A percentile compares a stretch with the other conserved stretches of the same genome.
Conservation (phyloP, 2,888 invertebrate genomes). For the Uropetala carovei region DNA sequence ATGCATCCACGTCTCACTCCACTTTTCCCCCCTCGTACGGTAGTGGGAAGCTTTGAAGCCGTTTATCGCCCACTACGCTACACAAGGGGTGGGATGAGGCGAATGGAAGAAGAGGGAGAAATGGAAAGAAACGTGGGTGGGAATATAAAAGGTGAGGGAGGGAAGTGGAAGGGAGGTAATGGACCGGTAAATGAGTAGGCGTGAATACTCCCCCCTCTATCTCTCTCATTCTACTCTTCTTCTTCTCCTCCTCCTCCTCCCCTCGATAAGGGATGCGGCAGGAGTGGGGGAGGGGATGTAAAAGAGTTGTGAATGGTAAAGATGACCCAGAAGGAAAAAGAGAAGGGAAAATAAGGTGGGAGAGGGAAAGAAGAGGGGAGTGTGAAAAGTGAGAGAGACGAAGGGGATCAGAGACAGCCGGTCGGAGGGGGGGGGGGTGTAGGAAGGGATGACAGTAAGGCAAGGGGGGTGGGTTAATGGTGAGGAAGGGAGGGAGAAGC, state of each 20-base stretch:
- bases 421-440: background rate
- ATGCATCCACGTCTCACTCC: too few species aligned
- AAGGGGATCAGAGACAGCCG: background rate
- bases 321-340: slow-evolving; percentile 9
- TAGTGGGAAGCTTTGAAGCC: background rate
- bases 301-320: slow-evolving; percentile 35
- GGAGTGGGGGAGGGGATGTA: background rate
- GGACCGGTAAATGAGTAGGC: slow-evolving; percentile 62
- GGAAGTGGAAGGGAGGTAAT: slow-evolving; percentile 40
- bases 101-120: background rate
- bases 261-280: background rate
- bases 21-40: background rate
- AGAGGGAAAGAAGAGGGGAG: background rate
- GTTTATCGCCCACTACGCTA: slow-evolving; percentile 5
- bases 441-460: slow-evolving; percentile 29
- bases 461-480: background rate
- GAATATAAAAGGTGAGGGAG: background rate
- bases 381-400: background rate
- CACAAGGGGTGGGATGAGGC: background rate
- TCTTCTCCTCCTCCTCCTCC: background rate
- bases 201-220: slow-evolving; percentile 33
- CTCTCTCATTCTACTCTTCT: background rate
- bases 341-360: background rate
- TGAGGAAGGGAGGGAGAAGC: background rate
- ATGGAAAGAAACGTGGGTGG: background rate